A percentile compares a stretch with the other conserved stretches of the same genome.
Conservation (phyloP, 1,140 invertebrate species). For the Drosophila insularis region DNA sequence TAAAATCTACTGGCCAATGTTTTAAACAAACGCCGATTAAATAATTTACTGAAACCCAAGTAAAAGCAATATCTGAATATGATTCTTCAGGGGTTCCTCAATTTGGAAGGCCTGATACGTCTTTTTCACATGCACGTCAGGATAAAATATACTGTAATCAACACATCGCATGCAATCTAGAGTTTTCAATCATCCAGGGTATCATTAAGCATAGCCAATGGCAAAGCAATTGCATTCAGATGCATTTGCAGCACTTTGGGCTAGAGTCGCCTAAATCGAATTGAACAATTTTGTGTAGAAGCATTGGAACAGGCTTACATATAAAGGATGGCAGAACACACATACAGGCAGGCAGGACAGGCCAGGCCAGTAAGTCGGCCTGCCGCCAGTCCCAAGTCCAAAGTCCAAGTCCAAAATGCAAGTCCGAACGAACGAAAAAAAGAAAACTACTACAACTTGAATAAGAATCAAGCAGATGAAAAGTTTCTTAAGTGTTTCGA, state of each 20-base stretch:
- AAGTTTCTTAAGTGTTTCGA: conserved; percentile 16
- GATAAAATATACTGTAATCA: not conserved
- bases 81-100: too few relatives aligned
- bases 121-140: not conserved
- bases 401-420: conserved; percentile 26
- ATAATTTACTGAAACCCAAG: too few relatives aligned
- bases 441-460: not conserved
- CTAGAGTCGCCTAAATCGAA: conserved; percentile 65
- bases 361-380: not conserved
- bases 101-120: too few relatives aligned
- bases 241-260: conserved; percentile 61
- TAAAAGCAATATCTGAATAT: too few relatives aligned
- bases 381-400: conserved; percentile 36
- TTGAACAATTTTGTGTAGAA: conserved; percentile 57
- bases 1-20: too few relatives aligned
- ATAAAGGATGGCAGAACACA: not conserved
- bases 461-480: conserved; percentile 41
- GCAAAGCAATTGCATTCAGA: conserved; percentile 71
- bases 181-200: conserved; percentile 14
- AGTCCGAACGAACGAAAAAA: not conserved
- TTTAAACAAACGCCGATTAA: too few relatives aligned
- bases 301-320: conserved; percentile 35
- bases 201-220: conserved; percentile 45
- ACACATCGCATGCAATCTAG: conserved; percentile 14
- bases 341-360: conserved; percentile 12